A percentile compares a stretch with the other conserved stretches of the same genome.
phyloP scores from a whole-genome alignment of 2,113 vertebrate genomes.

The Coregonus clupeaformis region DNA sequence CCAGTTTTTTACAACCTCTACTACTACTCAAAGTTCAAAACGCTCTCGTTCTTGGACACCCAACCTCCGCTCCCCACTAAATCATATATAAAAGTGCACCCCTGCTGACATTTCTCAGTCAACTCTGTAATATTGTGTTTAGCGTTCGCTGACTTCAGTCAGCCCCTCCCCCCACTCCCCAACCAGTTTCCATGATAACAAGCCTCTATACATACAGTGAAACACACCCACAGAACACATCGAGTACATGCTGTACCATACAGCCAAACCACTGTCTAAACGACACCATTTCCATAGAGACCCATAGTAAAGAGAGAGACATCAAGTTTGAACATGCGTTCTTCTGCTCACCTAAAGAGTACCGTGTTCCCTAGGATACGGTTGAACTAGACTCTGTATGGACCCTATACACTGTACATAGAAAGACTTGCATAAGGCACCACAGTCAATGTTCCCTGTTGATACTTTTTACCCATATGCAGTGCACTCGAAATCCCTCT shows the following conservation, averaged over 20 bases:
- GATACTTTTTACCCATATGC: too few relatives aligned
- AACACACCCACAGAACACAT: conserved; percentile 1
- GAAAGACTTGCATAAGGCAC: background rate
- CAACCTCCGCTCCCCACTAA: conserved; percentile 5
- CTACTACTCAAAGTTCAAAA: background rate
- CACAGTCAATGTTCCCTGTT: background rate
- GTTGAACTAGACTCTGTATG: background rate
- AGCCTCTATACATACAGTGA: background rate
- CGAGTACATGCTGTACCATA: conserved; percentile 28
- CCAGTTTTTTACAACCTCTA: too few relatives aligned
- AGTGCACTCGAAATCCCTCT: background rate
- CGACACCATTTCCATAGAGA: background rate
- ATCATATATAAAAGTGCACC: conserved; percentile 18
- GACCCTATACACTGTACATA: background rate
- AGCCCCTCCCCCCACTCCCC: conserved; percentile 10
- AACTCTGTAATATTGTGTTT: background rate
- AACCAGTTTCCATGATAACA: background rate
- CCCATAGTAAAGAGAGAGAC: background rate
- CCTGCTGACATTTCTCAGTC: conserved; percentile 6
- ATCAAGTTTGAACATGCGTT: background rate
- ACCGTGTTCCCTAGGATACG: background rate
- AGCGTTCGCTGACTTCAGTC: background rate
- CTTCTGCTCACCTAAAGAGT: background rate
- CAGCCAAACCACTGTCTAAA: conserved; percentile 17
- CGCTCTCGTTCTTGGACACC: background rate